phyloP scores from a whole-genome alignment of 37 sponge, comb jelly and placozoan genomes.

The Cladorhizidae sp. region DNA sequence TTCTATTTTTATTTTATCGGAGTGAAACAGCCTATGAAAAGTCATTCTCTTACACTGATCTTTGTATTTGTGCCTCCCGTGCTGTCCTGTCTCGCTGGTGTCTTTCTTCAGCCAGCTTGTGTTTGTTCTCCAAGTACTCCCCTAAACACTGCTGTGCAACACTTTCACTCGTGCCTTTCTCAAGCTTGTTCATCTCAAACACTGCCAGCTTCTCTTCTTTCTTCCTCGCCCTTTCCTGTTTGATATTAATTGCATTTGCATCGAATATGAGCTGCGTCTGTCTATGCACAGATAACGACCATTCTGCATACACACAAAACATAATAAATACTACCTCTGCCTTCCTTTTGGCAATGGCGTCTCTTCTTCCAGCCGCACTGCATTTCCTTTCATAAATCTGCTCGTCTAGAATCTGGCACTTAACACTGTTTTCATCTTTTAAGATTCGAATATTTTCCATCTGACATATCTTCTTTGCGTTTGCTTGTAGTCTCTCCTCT shows the following conservation, averaged over 20 bases:
- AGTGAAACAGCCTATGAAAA: no score
- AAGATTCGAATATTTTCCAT: not conserved
- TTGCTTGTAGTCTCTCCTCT: not conserved
- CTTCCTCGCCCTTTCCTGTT: not conserved
- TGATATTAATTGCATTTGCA: no score
- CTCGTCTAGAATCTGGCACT: not conserved
- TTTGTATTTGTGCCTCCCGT: not conserved
- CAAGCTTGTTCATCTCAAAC: not conserved
- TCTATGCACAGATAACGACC: not conserved
- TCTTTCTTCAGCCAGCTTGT: constrained; percentile 5
- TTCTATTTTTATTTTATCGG: no score
- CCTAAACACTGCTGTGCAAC: not conserved
- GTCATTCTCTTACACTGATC: not conserved
- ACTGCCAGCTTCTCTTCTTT: not conserved
- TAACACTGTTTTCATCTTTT: not conserved
- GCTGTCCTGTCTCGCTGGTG: not conserved
- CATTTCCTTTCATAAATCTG: not conserved
- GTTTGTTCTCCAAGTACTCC: not conserved
- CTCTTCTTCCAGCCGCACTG: not conserved
- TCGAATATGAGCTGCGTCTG: no score
- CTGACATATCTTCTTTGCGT: not conserved
- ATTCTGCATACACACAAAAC: not conserved
- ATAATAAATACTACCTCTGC: not conserved
- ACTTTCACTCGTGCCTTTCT: not conserved
- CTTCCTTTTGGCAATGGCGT: not conserved